Conservation (phyloP, 2,797 vertebrate genomes). For the Clamator glandarius region DNA sequence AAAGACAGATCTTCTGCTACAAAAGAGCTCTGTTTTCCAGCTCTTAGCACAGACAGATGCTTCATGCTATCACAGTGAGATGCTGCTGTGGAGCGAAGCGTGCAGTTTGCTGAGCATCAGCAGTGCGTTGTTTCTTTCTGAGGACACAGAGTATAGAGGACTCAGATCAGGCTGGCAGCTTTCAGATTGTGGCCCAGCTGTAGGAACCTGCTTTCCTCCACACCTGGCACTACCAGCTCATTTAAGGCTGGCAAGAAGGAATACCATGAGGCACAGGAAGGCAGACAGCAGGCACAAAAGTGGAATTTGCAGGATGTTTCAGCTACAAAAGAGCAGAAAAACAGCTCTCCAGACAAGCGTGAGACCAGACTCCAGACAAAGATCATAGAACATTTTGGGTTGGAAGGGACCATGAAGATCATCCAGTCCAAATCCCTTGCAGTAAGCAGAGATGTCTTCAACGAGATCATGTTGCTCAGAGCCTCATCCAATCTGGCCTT, state of each 20-base stretch:
- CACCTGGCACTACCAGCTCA: neutral
- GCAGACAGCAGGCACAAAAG: neutral
- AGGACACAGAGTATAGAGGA: neutral
- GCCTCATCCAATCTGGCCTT: too few relatives aligned
- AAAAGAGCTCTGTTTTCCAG: neutral
- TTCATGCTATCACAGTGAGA: neutral
- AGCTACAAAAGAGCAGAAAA: neutral
- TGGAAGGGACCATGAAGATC: too few relatives aligned
- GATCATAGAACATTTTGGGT: neutral
- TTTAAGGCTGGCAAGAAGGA: neutral
- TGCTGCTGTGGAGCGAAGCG: neutral
- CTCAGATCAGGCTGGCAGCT: neutral
- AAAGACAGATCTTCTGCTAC: neutral
- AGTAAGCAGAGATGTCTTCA: too few relatives aligned
- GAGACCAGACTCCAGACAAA: neutral
- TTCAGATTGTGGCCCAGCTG: neutral
- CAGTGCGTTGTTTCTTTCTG: neutral
- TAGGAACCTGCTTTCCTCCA: neutral
- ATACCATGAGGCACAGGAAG: neutral
- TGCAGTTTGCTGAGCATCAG: neutral
- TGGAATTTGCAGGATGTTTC: neutral
- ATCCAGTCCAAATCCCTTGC: too few relatives aligned
- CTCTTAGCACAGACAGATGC: neutral
- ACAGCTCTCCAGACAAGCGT: rapidly evolving
- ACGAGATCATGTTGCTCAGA: too few relatives aligned